Evolutionary conservation across 2,888 invertebrate genomes (phyloP), one percentile per base, ranked within the genome.

Genomic region (Stenchaetothrips biformis): DNA sequence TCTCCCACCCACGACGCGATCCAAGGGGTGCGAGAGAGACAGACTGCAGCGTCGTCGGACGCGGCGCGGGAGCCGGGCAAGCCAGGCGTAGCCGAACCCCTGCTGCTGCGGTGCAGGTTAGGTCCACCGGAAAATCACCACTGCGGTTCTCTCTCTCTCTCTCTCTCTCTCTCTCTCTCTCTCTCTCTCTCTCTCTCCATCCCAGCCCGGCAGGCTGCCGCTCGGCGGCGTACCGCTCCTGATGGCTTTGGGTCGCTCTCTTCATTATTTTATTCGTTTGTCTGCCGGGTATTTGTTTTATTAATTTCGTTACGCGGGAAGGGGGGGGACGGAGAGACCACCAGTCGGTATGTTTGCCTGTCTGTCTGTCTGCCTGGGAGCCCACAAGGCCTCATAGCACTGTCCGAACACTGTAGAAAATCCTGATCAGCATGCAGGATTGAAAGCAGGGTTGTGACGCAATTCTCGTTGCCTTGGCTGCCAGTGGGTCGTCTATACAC

Each of bases 241-340:
- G 67, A 21, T 67, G 67, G 67, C 9, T 9, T 53, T 13, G 53
- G 53, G 53, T 53, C 16, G 53, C 67, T 25, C 67, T 25, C 67
- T 74, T 74, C 67, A 74, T 74, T 74, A 74, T 74, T 74, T 74
- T 74, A 74, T 74, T 74, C 67, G 67, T 74, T 74, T 74, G 67
- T 74, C 67, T 74, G 67, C 21, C 67, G 67, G 21, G 67, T 74
- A 74, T 74, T 74, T 74, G 67, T 74, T 74, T 74, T 74, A 74
- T 74, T 74, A 74, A 74, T 74, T 74, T 74, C 21, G 67, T 74
- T 74, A 74, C 53, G 6, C 13, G 13, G 53, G 53, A 53, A 16
- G 53, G 53, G 53, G 53, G 53, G 16, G 16, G 2, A 9, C 16
- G 13, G 16, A 6, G 53, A 53, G 53, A 53, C 9, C 53, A 16